Evolutionary conservation across 2,888 invertebrate genomes (phyloP), one percentile per base, ranked within the genome.

Genomic region (Ormyrus pomaceus): DNA sequence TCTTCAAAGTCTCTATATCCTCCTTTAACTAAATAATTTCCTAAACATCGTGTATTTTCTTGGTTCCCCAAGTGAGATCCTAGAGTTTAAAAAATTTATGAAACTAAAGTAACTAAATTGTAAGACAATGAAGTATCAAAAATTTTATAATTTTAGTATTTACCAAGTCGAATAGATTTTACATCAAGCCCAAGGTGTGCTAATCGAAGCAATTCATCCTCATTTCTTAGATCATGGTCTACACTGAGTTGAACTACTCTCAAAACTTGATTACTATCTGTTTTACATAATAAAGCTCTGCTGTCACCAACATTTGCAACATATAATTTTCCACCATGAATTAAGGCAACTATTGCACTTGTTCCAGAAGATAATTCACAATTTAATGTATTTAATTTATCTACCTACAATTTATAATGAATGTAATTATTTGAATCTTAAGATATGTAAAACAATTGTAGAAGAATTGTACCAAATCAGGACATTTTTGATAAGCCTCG

Each of bases 231-330:
- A 86, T 96, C 95, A 88, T 98, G 98, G 89, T 97, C 97, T 0
- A 95, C 94, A 1, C 95, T 96, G 71, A 98, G 91, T 89, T 97
- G 97, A 4, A 95, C 93, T 0, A 97, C 96, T 87, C 94, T 92
- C 65, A 96, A 90, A 19, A 96, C 95, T 2, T 95, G 94, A 88
- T 96, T 95, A 51, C 92, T 92, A 87, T 96, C 97, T 0, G 95
- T 95, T 88, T 94, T 94, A 85, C 97, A 96, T 1, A 98, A 91
- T 34, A 97, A 89, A 0, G 96, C 97, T 83, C 97, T 91, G 50
- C 95, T 94, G 86, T 95, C 95, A 2, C 97, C 97, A 6, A 97
- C 95, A 91, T 98, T 98, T 0, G 97, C 96, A 0, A 98, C 95
- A 87, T 95, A 98, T 11, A 98, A 90, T 88, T 95, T 95, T 82